A percentile compares a stretch with the other conserved stretches of the same genome.
Conservation (phyloP, 1,140 invertebrate species). For the Heliconius eleuchia region DNA sequence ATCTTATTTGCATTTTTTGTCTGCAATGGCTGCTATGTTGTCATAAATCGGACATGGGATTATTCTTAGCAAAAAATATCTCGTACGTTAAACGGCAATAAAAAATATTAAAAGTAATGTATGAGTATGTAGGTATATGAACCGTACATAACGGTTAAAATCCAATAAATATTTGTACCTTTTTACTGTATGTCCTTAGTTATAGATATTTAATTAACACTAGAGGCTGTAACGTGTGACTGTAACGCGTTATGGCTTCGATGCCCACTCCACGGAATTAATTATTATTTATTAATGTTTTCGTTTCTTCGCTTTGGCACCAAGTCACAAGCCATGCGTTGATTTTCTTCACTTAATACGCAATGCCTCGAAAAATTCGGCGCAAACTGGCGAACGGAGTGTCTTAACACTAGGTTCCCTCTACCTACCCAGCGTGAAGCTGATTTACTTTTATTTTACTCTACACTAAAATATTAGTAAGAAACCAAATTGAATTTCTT, state of each 20-base stretch:
- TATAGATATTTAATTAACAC: background rate
- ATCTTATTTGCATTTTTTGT: background rate
- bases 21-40: background rate
- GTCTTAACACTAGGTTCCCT: too few relatives aligned
- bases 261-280: too few relatives aligned
- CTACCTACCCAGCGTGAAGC: too few relatives aligned
- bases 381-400: too few relatives aligned
- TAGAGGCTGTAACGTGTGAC: too few relatives aligned
- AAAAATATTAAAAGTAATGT: background rate
- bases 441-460: too few relatives aligned
- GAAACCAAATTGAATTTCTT: background rate
- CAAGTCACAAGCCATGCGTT: too few relatives aligned
- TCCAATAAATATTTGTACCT: background rate
- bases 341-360: too few relatives aligned
- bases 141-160: background rate
- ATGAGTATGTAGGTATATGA: background rate
- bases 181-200: background rate
- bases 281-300: too few relatives aligned
- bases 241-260: too few relatives aligned
- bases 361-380: too few relatives aligned
- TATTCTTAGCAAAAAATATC: constrained; percentile 1
- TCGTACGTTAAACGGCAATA: background rate
- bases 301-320: too few relatives aligned
- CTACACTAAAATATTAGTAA: background rate
- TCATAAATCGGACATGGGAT: background rate